These are phyloP conservation scores for Callyntrura sp. DNA, from an alignment of 2,888 invertebrate species.

Conservation along the genomic window DNA sequence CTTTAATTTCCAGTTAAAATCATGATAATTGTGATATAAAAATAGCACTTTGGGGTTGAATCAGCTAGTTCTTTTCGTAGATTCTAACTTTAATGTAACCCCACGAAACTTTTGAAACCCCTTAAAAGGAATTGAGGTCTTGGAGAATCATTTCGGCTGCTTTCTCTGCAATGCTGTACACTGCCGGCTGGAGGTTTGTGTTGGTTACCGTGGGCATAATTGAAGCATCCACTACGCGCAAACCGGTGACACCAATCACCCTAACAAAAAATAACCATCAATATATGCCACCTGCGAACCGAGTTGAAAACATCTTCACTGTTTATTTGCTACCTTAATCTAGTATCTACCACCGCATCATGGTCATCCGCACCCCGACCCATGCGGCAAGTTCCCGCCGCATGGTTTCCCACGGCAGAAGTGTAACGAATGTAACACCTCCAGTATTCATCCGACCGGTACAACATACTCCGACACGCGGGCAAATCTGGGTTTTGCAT, in stretches of 20 bases:
- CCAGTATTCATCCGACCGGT: slow-evolving; percentile 55
- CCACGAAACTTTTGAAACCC: too few species aligned
- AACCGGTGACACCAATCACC: slow-evolving; percentile 41
- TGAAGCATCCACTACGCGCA: slow-evolving; percentile 52
- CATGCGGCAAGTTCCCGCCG: slow-evolving; percentile 61
- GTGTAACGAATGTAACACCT: slow-evolving; percentile 52
- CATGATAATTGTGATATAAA: too few species aligned
- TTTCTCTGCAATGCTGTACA: slow-evolving; percentile 53
- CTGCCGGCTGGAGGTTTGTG: slow-evolving; percentile 29
- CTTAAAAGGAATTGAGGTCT: too few species aligned
- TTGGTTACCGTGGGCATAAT: slow-evolving; percentile 51
- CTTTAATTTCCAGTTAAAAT: too few species aligned
- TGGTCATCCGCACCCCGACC: slow-evolving; percentile 34
- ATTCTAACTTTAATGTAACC: too few species aligned
- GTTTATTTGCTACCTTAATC: slow-evolving; percentile 52
- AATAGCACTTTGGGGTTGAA: too few species aligned
- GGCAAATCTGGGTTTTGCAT: background rate
- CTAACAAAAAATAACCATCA: slow-evolving; percentile 20
- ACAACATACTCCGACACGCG: background rate
- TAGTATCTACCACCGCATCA: slow-evolving; percentile 51
- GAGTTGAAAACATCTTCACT: background rate
- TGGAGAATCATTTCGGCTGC: slow-evolving; percentile 55
- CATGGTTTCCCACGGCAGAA: slow-evolving; percentile 31
- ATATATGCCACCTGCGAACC: too few species aligned
- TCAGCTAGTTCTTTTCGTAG: too few species aligned